Base-by-base conservation (phyloP, 2,888 invertebrate genomes). In the Parthenolecanium corni region DNA sequence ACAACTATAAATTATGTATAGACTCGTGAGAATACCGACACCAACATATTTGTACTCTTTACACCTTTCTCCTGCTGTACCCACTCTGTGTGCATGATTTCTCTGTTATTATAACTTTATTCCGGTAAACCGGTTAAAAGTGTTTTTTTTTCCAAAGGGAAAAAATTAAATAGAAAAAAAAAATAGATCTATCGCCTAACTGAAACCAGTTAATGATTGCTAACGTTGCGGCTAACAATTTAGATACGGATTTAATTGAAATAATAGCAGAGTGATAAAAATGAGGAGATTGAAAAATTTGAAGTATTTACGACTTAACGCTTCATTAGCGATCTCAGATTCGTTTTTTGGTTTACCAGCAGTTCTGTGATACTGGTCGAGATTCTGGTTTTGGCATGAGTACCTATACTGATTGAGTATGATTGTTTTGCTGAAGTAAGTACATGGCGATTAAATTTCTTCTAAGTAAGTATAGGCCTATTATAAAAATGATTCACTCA, bases 171-270 rank as follows among this genome's bases (percentile, higher is more conserved):
- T n/a, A n/a, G n/a, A n/a, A n/a, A n/a, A n/a, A 31, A 31, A 31
- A 31, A 31, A 31, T 31, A 31, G 21, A 49, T 49, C 20, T 21
- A 23, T 20, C 49, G 46, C 20, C 23, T 14, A 23, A 3, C 23
- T 21, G 49, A 12, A 21, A 49, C 49, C 18, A 21, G 49, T 49
- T 49, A 49, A 49, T 49, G 49, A 49, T 49, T 21, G 49, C 21
- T 49, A 18, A 21, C 49, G 23, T 31, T 31, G 31, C 31, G 23
- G 49, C 49, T 49, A 49, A 49, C 49, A 49, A 23, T 49, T 49
- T 49, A 21, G 49, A 21, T 49, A 49, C 49, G 49, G 23, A 49
- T 49, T 49, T 49, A 49, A 49, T 49, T 49, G 49, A 49, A 49
- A 49, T 49, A 49, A 49, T 49, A 12, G 21, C 21, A 49, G 18